phyloP scores from a whole-genome alignment of 2,113 vertebrate species.

The Uropsilus gracilis region DNA sequence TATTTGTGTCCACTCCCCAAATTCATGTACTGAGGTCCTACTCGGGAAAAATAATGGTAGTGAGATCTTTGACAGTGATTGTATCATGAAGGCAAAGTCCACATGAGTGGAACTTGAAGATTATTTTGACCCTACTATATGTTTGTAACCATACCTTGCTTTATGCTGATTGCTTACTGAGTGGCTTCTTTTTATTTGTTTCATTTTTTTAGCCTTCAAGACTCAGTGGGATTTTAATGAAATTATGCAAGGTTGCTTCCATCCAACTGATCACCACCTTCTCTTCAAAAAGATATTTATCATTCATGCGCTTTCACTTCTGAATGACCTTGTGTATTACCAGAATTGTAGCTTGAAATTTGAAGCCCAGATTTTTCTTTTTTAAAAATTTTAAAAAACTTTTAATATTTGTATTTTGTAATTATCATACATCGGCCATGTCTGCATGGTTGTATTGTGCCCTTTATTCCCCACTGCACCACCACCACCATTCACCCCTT shows the following conservation, averaged over 20 bases:
- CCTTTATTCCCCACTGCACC: no score
- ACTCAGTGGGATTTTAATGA: background rate
- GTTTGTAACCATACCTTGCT: background rate
- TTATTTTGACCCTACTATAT: background rate
- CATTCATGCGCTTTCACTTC: background rate
- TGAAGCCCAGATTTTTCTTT: background rate
- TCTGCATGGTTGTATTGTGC: no score
- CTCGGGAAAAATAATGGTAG: background rate
- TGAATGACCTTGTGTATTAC: conserved; percentile 26
- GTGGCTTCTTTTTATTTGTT: background rate
- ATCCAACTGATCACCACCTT: background rate
- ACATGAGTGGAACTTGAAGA: background rate
- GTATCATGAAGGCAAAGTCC: background rate
- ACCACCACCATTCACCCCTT: no score
- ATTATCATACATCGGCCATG: no score
- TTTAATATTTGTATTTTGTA: no score
- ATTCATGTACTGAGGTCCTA: background rate
- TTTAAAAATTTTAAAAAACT: no score
- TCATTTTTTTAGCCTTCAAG: background rate
- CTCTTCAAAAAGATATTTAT: conserved; percentile 19
- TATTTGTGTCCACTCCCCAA: background rate
- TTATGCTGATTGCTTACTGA: background rate
- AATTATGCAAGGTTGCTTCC: background rate
- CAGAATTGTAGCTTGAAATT: conserved; percentile 32
- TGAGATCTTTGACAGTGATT: background rate